Base-by-base conservation (phyloP, 2,888 invertebrate genomes). In the Nebria brevicollis region DNA sequence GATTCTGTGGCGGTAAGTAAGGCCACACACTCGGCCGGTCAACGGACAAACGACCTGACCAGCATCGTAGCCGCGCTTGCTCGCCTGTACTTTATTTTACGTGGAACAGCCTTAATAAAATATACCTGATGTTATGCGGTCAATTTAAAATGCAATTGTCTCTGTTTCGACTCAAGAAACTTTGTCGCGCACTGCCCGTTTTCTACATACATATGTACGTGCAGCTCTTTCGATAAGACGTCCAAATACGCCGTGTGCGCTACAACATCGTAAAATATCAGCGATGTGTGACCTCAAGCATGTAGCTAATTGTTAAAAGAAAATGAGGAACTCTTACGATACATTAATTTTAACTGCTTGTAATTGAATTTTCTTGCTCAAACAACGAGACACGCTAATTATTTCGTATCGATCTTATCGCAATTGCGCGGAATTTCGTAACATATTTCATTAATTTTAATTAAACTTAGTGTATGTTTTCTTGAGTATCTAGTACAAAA, bases 91-190 rank as follows among this genome's bases (percentile, higher is more conserved):
- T 79, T 79, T 79, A 79, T 79, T 79, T 79, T 79, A 79, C 78
- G 78, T 74, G 78, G 78, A 79, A 79, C 74, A 74, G 74, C 78
- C 74, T 79, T 79, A 79, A 79, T 79, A 79, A 79, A 79, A 79
- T 79, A 79, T 79, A 79, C 78, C 78, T 79, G 78, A 79, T 79
- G 78, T 74, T 79, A 79, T 79, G 78, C 74, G 74, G 73, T 79
- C 78, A 79, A 79, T 79, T 79, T 79, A 79, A 79, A 79, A 79
- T 79, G 78, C 78, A 79, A 79, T 79, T 79, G 78, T 79, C 66
- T 74, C 66, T 66, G 66, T 74, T 79, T 78, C 64, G 70, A 25
- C 43, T 68, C 70, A 8, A 66, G 15, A 43, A 43, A 8, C 43
- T 43, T 10, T 43, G 43, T 43, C 7, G 43, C 43, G 43, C 43